Evolutionary conservation across 2,113 vertebrate species (phyloP), one percentile per base, ranked within the genome.

Genomic region (Balaenoptera acutorostrata): DNA sequence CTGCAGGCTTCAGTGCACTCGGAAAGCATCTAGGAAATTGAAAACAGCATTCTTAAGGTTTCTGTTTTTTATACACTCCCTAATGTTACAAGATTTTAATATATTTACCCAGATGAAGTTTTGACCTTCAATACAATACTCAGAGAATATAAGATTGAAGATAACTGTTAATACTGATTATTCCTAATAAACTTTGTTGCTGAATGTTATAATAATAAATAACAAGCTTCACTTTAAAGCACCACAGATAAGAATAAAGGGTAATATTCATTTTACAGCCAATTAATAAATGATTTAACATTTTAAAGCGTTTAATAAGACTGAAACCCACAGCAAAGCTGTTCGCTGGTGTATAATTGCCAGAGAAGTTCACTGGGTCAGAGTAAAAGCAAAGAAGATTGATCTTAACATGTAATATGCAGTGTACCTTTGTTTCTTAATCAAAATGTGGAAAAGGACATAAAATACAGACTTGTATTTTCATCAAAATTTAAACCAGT

Each of bases 361-460:
- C 98, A 96, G 96, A 97, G 55, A 97, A 97, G 98, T 98, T 98
- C 97, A 98, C 98, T 99, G 98, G 99, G 99, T 99, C 99, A 98
- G 82, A 98, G 83, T 85, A 92, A 93, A 93, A 98, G 80, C 0
- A 2, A 44, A 88, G 36, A 39, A 82, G 68, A 52, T 57, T 17
- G 12, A 46, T 82, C 31, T 68, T 77, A 80, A 69, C 46, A 25
- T 90, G 36, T 66, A 55, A 72, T 77, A 64, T 59, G n/a, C 3
- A 68, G 8, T 82, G 2, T 61, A 63, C 23, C 44, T 82, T 91
- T 95, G 27, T 52, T 85, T 93, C 61, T 97, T 92, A 64, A 55
- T 90, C 57, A 93, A 55, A 85, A 69, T 83, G 36, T 94, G 29
- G 23, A 81, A 92, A 89, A 64, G 8, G 3, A 36, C 39, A 69